phyloP scores from a whole-genome alignment of 2,888 invertebrate genomes.

The Eremobia ochroleuca region DNA sequence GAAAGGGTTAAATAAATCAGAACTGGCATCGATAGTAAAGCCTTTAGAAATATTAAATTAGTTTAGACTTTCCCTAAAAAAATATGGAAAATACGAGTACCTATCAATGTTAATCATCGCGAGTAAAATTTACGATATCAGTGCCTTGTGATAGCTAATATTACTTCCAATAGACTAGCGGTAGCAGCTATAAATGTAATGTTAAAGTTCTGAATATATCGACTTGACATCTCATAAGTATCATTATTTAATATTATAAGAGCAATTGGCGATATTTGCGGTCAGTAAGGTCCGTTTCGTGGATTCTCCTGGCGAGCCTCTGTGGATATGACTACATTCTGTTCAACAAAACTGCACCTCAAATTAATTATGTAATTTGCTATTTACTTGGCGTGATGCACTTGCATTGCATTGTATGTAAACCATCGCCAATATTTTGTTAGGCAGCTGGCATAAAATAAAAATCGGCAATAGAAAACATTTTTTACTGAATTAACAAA shows the following conservation, averaged over 20 bases:
- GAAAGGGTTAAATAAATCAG: background rate
- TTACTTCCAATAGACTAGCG: slow-evolving; percentile 60
- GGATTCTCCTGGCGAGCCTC: background rate
- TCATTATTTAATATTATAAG: slow-evolving; percentile 9
- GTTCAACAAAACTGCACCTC: background rate
- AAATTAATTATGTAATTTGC: background rate
- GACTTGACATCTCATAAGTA: slow-evolving; percentile 30
- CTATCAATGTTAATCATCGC: slow-evolving; percentile 37
- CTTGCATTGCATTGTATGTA: background rate
- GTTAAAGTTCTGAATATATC: slow-evolving; percentile 41
- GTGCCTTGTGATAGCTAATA: slow-evolving; percentile 76
- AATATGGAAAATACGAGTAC: slow-evolving; percentile 19
- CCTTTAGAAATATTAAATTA: background rate
- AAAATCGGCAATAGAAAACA: background rate
- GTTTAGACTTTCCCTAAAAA: slow-evolving; percentile 28
- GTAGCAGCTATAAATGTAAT: slow-evolving; percentile 52
- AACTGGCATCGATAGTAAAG: slow-evolving; percentile 28
- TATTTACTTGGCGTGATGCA: background rate
- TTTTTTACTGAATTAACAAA: background rate
- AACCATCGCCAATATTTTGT: background rate
- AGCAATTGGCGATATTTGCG: background rate
- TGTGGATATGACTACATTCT: background rate
- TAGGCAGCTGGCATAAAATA: background rate
- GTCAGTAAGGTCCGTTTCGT: background rate
- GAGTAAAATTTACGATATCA: slow-evolving; percentile 68